Evolutionary conservation across 2,888 invertebrate genomes (phyloP).

Genomic region (Cryptus armator): DNA sequence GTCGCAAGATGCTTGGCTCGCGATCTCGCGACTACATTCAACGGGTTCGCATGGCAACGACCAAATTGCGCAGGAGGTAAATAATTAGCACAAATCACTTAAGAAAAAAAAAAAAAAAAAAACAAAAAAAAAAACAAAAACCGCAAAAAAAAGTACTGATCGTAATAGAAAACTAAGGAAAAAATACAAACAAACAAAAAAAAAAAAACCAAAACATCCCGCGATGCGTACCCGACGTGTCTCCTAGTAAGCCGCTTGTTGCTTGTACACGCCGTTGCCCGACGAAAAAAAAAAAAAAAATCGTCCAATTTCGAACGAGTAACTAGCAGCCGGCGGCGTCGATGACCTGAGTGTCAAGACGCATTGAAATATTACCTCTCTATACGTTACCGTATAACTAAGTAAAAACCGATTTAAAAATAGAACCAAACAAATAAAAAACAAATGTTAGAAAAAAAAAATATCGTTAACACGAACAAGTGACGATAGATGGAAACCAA

Average conservation of each 20-base stretch:
- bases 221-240: constrained; percentile 8
- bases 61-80: constrained; percentile 84
- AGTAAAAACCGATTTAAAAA: constrained; percentile 42
- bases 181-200: constrained; percentile 30
- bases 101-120: constrained; percentile 56
- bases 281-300: neutral
- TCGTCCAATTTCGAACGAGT: constrained; percentile 45
- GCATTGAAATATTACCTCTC: constrained; percentile 63
- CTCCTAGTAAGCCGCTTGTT: constrained; percentile 54
- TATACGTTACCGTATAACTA: constrained; percentile 62
- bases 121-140: constrained; percentile 47
- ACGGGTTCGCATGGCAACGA: constrained; percentile 82
- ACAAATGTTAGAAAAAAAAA: constrained; percentile 61
- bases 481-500: constrained; percentile 70
- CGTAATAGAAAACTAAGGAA: constrained; percentile 58
- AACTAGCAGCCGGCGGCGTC: constrained; percentile 48
- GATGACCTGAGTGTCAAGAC: constrained; percentile 77
- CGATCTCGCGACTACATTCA: constrained; percentile 83
- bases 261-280: constrained; percentile 60
- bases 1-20: constrained; percentile 83
- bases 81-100: constrained; percentile 78
- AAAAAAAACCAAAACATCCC: constrained; percentile 24
- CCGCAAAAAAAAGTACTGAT: constrained; percentile 59
- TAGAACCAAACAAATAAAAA: constrained; percentile 71
- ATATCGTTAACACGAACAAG: constrained; percentile 63